Percentiles rank a stretch among this genome's conserved stretches.
Conservation (phyloP, 2,113 vertebrate species). For the Rattus norvegicus region DNA sequence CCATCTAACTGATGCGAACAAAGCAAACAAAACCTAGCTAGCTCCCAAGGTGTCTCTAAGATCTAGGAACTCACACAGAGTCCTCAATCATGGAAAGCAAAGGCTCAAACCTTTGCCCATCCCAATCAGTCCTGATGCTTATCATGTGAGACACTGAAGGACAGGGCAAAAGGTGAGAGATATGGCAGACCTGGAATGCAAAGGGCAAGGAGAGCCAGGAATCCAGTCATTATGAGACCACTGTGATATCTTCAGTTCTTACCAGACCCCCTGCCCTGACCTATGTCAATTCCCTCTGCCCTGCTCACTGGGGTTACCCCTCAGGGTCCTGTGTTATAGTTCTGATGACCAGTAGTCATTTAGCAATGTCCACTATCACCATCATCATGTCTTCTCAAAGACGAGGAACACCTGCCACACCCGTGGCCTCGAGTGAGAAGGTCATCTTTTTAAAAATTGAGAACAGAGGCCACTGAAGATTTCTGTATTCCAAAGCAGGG, state of each 20-base stretch:
- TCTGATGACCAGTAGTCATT: too few relatives aligned
- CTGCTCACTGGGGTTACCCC: background rate
- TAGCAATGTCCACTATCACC: too few relatives aligned
- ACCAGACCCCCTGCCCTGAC: background rate
- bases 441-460: background rate
- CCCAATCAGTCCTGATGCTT: background rate
- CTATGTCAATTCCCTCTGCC: too few relatives aligned
- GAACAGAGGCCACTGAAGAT: background rate
- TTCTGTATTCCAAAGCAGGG: background rate
- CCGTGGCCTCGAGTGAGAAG: background rate
- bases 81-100: background rate
- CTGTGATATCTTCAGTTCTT: background rate
- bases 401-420: background rate
- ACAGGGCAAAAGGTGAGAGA: background rate
- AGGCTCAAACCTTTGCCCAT: background rate
- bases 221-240: background rate
- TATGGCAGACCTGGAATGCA: background rate
- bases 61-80: background rate
- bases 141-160: background rate
- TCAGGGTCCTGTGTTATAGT: background rate
- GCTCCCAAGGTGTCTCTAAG: background rate
- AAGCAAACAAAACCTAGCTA: background rate
- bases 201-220: too few relatives aligned
- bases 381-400: background rate
- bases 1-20: background rate